Percentiles rank a stretch among this genome's conserved stretches.
Evolutionary conservation across 53 echinoderm and acorn worm genomes (phyloP).

Genomic region (Glandiceps talaboti): DNA sequence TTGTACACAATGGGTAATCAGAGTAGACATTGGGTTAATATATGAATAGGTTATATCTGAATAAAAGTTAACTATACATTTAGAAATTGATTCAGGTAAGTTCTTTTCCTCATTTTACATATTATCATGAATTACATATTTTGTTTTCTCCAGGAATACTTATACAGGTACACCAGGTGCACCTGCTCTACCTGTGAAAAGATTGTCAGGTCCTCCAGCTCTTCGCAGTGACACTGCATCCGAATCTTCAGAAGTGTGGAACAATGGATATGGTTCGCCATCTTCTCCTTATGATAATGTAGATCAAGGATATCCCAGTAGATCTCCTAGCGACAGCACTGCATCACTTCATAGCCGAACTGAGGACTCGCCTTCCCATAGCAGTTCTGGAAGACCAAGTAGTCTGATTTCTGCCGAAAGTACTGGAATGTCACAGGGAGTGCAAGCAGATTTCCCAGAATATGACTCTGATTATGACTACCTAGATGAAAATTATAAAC

Average conservation of each 20-base stretch:
- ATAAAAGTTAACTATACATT: too few species aligned
- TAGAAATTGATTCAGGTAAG: too few species aligned
- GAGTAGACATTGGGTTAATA: too few species aligned
- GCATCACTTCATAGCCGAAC: neutral
- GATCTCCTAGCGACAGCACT: slow-evolving; percentile 17
- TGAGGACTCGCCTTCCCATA: neutral
- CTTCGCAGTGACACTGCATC: neutral
- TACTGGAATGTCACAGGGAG: neutral
- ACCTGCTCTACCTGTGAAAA: neutral
- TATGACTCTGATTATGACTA: neutral
- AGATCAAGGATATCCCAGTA: slow-evolving; percentile 22
- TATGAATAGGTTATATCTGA: too few species aligned
- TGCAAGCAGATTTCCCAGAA: neutral
- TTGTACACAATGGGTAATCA: too few species aligned
- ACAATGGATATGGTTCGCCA: slow-evolving; percentile 40
- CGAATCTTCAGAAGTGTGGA: slow-evolving; percentile 11
- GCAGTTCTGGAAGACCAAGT: neutral
- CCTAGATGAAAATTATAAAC: neutral
- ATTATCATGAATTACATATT: too few species aligned
- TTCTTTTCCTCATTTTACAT: too few species aligned
- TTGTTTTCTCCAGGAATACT: neutral
- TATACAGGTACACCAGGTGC: neutral
- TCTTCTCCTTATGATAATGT: slow-evolving; percentile 46
- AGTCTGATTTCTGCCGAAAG: neutral
- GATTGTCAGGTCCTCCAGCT: neutral